phyloP scores from a whole-genome alignment of 2,113 vertebrate genomes.

The Tursiops truncatus region DNA sequence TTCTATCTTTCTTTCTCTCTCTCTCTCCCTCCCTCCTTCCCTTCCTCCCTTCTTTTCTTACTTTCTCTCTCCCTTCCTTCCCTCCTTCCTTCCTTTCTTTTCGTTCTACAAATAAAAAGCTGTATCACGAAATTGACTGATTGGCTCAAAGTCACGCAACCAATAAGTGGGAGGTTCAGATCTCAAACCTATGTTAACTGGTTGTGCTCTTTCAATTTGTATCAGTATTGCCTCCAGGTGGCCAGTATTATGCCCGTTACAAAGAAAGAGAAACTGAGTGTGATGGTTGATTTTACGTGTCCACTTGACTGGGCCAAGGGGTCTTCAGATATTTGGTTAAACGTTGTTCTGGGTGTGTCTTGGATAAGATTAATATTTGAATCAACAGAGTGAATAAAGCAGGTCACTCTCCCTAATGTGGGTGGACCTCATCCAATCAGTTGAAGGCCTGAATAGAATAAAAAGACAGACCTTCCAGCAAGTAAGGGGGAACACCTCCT shows the following conservation, averaged over 20 bases:
- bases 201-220: too few species aligned
- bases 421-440: background rate
- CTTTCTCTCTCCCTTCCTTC: background rate
- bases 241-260: background rate
- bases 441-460: background rate
- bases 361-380: background rate
- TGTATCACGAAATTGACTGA: background rate
- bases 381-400: too few species aligned
- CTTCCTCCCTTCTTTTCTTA: background rate
- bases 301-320: background rate
- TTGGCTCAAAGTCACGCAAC: background rate
- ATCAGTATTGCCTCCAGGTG: background rate
- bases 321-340: background rate
- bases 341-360: background rate
- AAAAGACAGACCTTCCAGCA: background rate
- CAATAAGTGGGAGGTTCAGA: background rate
- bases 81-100: background rate
- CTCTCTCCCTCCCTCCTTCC: background rate
- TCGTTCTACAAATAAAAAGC: background rate
- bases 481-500: background rate
- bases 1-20: accelerated
- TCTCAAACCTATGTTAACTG: background rate
- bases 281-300: background rate
- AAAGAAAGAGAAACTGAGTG: background rate
- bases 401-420: background rate